Conservation (phyloP, 2,888 invertebrate species). For the Cenopis cana region DNA sequence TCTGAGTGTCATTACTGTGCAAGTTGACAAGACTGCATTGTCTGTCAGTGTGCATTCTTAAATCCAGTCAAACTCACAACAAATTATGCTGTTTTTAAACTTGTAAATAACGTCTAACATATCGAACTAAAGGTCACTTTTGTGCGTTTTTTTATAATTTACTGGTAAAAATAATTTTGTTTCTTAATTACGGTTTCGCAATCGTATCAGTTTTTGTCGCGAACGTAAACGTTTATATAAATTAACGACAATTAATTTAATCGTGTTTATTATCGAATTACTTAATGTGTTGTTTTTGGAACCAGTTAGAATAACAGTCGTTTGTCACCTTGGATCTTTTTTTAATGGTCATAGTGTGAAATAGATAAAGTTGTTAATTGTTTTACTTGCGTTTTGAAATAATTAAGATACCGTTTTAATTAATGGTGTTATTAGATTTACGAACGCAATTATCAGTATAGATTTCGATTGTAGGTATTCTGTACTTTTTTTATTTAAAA, state of each 20-base stretch:
- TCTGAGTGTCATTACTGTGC: slow-evolving; percentile 12
- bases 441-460: neutral
- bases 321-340: slow-evolving; percentile 30
- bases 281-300: slow-evolving; percentile 19
- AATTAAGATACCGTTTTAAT: neutral
- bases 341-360: slow-evolving; percentile 23
- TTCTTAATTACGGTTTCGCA: slow-evolving; percentile 33
- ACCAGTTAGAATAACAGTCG: slow-evolving; percentile 34
- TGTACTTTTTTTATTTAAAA: neutral
- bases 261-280: slow-evolving; percentile 26
- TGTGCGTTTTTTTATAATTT: neutral
- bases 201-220: slow-evolving; percentile 19
- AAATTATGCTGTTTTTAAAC: neutral
- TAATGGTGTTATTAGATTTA: too few relatives aligned
- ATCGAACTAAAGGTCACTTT: neutral
- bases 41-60: slow-evolving; percentile 23
- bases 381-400: slow-evolving; percentile 4
- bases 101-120: neutral
- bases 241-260: slow-evolving; percentile 30
- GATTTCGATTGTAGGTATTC: neutral
- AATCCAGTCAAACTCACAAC: slow-evolving; percentile 5
- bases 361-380: slow-evolving; percentile 16
- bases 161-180: slow-evolving; percentile 1
- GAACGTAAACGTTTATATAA: slow-evolving; percentile 23
- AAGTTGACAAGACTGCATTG: slow-evolving; percentile 32